A percentile compares a stretch with the other conserved stretches of the same genome.
phyloP scores from a whole-genome alignment of 2,797 vertebrate species.

The Phrynocephalus vlangalii region DNA sequence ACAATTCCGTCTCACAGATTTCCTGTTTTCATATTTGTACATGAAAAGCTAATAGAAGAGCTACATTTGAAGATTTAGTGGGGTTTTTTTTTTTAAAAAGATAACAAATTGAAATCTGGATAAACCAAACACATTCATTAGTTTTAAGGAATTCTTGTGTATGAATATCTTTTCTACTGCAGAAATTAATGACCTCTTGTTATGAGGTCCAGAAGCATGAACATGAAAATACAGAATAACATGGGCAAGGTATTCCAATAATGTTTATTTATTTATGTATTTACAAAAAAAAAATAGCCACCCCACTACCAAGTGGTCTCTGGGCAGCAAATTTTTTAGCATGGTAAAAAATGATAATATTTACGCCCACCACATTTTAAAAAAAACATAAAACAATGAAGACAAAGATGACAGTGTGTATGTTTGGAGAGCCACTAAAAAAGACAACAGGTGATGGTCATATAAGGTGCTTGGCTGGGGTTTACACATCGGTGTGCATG shows the following conservation, averaged over 20 bases:
- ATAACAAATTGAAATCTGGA: neutral
- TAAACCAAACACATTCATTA: neutral
- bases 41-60: neutral
- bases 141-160: neutral
- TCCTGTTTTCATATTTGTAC: too few relatives aligned
- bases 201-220: neutral
- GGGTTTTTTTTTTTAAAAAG: neutral
- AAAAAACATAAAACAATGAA: neutral
- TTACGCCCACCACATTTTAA: neutral
- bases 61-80: neutral
- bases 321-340: neutral
- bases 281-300: too few relatives aligned
- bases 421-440: neutral
- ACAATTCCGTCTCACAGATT: too few relatives aligned
- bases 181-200: conserved; percentile 5
- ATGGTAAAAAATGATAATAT: neutral
- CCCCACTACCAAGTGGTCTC: too few relatives aligned
- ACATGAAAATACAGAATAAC: neutral
- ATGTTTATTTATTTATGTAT: too few relatives aligned
- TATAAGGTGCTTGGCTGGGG: neutral
- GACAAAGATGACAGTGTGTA: neutral
- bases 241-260: neutral
- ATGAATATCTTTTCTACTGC: neutral
- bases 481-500: neutral
- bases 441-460: neutral